These are phyloP conservation scores for Hirundo rustica DNA, from an alignment of 2,797 vertebrate species.

Conservation along the genomic window DNA sequence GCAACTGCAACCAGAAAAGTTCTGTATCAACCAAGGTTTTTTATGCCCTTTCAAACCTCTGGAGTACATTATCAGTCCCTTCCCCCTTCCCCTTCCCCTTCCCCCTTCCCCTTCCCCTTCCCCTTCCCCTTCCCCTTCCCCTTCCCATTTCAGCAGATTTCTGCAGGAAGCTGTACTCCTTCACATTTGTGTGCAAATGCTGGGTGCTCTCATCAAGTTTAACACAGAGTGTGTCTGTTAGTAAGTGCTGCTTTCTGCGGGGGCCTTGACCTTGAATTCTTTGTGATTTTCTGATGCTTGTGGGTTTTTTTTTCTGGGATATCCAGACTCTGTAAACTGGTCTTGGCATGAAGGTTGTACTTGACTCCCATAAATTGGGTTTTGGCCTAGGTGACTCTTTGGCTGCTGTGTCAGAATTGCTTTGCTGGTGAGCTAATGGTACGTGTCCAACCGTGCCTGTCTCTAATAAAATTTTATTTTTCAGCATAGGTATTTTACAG, in stretches of 20 bases:
- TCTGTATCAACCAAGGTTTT: background rate
- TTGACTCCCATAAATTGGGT: background rate
- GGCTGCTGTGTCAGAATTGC: background rate
- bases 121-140: fast-evolving
- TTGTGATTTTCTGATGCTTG: background rate
- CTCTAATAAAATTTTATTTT: background rate
- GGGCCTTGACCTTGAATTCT: background rate
- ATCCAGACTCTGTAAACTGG: background rate
- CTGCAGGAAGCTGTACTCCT: background rate
- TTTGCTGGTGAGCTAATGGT: background rate
- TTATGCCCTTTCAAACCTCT: background rate
- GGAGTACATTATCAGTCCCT: background rate
- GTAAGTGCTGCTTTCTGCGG: background rate
- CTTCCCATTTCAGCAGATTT: background rate
- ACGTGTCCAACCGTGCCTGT: background rate
- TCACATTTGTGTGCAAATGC: background rate
- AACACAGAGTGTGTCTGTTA: background rate
- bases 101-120: fast-evolving
- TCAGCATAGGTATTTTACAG: background rate
- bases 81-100: fast-evolving
- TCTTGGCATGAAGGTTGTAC: background rate
- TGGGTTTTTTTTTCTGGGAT: background rate
- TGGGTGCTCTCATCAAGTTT: background rate
- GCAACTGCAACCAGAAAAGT: background rate
- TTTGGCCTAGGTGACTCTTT: background rate